Evolutionary conservation across 2,888 invertebrate genomes (phyloP).

Genomic region (Macrophya annulata): DNA sequence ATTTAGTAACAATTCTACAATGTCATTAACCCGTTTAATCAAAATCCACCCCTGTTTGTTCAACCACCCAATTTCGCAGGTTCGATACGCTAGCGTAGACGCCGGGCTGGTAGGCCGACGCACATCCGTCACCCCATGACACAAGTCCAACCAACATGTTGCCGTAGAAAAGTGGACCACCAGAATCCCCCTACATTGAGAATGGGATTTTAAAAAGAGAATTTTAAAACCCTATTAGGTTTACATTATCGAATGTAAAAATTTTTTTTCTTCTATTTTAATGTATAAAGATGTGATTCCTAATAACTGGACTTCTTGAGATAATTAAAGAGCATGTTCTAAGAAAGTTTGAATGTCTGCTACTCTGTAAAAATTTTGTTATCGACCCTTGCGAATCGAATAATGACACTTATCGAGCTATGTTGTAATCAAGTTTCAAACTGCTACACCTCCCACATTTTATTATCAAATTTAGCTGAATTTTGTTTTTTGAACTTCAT

Average conservation of each 20-base stretch:
- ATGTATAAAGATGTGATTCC: too few species aligned
- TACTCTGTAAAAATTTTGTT: neutral
- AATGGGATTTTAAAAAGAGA: neutral
- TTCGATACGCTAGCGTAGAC: slow-evolving; percentile 27
- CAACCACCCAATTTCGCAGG: slow-evolving; percentile 15
- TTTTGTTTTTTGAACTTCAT: too few species aligned
- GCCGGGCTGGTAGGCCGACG: slow-evolving; percentile 1
- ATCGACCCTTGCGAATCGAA: too few species aligned
- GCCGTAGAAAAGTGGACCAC: slow-evolving; percentile 38
- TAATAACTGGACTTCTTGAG: neutral
- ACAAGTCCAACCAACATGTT: slow-evolving; percentile 36
- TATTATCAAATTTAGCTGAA: too few species aligned
- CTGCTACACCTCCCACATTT: too few species aligned
- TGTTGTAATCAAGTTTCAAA: too few species aligned
- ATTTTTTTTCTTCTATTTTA: too few species aligned
- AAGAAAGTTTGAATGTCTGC: neutral
- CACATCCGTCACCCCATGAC: slow-evolving; percentile 51
- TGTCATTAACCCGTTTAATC: neutral
- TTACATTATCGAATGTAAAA: too few species aligned
- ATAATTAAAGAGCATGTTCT: neutral
- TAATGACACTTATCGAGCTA: too few species aligned
- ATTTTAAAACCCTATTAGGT: neutral
- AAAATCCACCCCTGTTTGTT: slow-evolving; percentile 28
- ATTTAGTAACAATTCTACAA: neutral
- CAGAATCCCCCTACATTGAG: slow-evolving; percentile 40